Conservation (phyloP, 2,888 invertebrate genomes). For the Acrobasis repandana region DNA sequence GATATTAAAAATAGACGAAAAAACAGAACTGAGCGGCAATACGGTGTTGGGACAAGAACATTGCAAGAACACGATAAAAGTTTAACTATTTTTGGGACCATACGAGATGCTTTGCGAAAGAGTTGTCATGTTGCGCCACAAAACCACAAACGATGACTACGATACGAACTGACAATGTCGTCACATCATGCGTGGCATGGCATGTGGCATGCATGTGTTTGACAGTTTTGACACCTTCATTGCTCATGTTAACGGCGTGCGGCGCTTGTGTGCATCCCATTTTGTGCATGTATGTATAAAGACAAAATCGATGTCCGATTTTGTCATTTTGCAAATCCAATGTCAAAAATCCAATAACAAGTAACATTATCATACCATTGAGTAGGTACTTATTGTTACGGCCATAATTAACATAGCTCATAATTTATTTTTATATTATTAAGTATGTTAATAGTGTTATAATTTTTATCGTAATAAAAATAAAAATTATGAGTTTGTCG, state of each 20-base stretch:
- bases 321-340: too few species aligned
- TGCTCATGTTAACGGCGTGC: neutral
- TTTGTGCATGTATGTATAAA: too few species aligned
- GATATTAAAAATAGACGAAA: conserved; percentile 9
- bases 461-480: too few species aligned
- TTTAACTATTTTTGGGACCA: conserved; percentile 71
- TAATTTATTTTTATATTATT: too few species aligned
- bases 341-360: too few species aligned
- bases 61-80: conserved; percentile 62
- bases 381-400: too few species aligned
- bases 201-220: neutral
- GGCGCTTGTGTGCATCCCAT: too few species aligned
- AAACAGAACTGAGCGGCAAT: conserved; percentile 35
- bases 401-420: too few species aligned
- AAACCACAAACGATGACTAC: conserved; percentile 2
- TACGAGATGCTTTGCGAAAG: conserved; percentile 75
- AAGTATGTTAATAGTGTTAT: too few species aligned
- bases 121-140: conserved; percentile 47
- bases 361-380: too few species aligned
- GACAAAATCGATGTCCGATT: too few species aligned
- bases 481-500: too few species aligned
- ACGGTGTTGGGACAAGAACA: conserved; percentile 54
- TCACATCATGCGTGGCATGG: neutral
- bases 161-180: neutral
- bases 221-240: neutral